These are phyloP conservation scores for Chloroceryle amazona DNA, from an alignment of 2,797 vertebrate species.

Conservation along the genomic window DNA sequence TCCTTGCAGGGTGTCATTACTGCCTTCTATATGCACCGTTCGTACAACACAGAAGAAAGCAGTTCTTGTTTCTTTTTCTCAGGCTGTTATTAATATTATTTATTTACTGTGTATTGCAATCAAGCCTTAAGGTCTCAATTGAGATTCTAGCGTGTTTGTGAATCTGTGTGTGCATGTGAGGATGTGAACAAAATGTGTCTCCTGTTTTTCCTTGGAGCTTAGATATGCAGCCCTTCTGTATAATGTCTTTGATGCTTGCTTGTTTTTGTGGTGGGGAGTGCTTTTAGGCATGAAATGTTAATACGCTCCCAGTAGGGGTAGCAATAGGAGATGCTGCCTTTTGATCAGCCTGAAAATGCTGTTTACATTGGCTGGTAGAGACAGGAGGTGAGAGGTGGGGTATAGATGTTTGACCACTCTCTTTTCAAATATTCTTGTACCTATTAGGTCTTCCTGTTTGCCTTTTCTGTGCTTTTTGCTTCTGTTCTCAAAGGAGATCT, in stretches of 20 bases:
- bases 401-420: conserved; percentile 22
- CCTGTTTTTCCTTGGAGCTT: conserved; percentile 8
- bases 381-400: conserved; percentile 1
- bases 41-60: background rate
- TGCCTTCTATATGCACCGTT: background rate
- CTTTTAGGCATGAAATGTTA: conserved; percentile 54
- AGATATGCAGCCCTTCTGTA: background rate
- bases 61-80: background rate
- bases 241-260: conserved; percentile 39
- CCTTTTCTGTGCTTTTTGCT: background rate
- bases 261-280: conserved; percentile 5
- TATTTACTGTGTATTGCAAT: conserved; percentile 27
- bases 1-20: conserved; percentile 33
- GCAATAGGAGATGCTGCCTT: conserved; percentile 21
- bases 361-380: conserved; percentile 21
- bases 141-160: conserved; percentile 31
- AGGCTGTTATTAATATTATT: conserved; percentile 34
- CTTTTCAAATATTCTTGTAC: conserved; percentile 3
- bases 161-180: background rate
- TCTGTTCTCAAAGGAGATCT: background rate
- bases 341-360: conserved; percentile 45
- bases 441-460: conserved; percentile 32
- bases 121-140: background rate
- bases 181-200: background rate
- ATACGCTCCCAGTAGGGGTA: conserved; percentile 10